Conservation (phyloP, 37 sponge, comb jelly and placozoan species). For the Cliona cf. orientalis region DNA sequence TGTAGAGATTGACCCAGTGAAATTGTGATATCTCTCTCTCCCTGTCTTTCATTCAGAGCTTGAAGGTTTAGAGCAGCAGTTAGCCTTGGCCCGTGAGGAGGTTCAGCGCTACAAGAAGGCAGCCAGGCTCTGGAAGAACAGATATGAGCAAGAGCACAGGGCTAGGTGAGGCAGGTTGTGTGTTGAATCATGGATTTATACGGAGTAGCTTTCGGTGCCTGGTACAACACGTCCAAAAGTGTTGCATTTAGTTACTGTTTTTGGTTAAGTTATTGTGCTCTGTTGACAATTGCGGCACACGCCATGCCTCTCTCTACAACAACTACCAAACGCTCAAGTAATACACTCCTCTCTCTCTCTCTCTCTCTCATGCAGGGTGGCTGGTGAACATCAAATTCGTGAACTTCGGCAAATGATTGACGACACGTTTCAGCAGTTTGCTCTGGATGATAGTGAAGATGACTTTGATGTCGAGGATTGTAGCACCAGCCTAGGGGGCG, state of each 20-base stretch:
- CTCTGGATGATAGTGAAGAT: constrained; percentile 69
- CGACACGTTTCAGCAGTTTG: constrained; percentile 80
- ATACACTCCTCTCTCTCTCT: no score
- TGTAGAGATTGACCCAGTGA: neutral
- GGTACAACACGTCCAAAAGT: neutral
- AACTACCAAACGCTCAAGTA: neutral
- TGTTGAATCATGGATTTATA: neutral
- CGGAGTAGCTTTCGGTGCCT: neutral
- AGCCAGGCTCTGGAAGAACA: constrained; percentile 57
- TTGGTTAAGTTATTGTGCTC: no score
- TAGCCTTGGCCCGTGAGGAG: constrained; percentile 21
- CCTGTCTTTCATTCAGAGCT: constrained; percentile 56
- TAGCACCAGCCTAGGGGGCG: neutral
- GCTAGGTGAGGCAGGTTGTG: constrained; percentile 27
- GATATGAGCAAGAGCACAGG: constrained; percentile 51
- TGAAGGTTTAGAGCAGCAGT: constrained; percentile 33
- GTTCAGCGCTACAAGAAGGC: constrained; percentile 43
- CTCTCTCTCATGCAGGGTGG: constrained; percentile 18
- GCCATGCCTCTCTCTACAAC: neutral
- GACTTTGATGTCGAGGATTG: constrained; percentile 33
- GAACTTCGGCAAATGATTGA: constrained; percentile 58
- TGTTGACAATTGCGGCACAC: no score
- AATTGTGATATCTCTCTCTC: no score
- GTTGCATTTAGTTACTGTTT: neutral
- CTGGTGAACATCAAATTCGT: constrained; percentile 44